Percentiles rank a stretch among this genome's conserved stretches.
Evolutionary conservation across 1,140 invertebrate species (phyloP).

Genomic region (Drosophila sechellia): DNA sequence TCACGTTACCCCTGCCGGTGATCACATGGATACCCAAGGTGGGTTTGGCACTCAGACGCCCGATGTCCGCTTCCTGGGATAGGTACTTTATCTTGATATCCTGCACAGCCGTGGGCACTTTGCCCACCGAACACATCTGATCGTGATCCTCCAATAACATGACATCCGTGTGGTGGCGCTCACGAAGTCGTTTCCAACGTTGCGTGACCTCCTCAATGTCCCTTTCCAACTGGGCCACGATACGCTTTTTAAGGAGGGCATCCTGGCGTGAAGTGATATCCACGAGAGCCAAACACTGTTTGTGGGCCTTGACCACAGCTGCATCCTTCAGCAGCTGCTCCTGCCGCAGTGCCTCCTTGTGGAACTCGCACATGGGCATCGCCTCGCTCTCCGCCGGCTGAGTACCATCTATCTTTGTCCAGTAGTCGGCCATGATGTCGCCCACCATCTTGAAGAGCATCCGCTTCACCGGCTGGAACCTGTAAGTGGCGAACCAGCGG

Average conservation of each 20-base stretch:
- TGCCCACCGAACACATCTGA: slow-evolving; percentile 18
- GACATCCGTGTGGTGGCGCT: slow-evolving; percentile 24
- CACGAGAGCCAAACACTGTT: slow-evolving; percentile 26
- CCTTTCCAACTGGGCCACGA: slow-evolving; percentile 19
- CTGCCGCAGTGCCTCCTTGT: slow-evolving; percentile 5
- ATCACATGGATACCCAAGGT: slow-evolving; percentile 8
- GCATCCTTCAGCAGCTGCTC: slow-evolving; percentile 34
- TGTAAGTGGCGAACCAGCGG: slow-evolving; percentile 42
- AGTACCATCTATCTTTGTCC: neutral
- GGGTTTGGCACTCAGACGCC: neutral
- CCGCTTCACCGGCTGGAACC: slow-evolving; percentile 30
- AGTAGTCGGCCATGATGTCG: slow-evolving; percentile 26
- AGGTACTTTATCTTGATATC: neutral
- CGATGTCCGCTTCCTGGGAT: slow-evolving; percentile 13
- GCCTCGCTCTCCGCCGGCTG: neutral
- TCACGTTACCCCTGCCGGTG: neutral
- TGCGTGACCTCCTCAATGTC: slow-evolving; percentile 30
- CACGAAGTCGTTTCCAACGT: slow-evolving; percentile 19
- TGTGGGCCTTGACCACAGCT: slow-evolving; percentile 18
- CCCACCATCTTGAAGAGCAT: slow-evolving; percentile 10
- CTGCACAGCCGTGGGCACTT: slow-evolving; percentile 10
- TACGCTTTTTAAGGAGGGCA: slow-evolving; percentile 4
- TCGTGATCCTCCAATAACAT: slow-evolving; percentile 16
- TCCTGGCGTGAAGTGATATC: slow-evolving; percentile 8
- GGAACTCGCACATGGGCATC: slow-evolving; percentile 10